Conservation (phyloP, 2,888 invertebrate species). For the Drosophila algonquin region DNA sequence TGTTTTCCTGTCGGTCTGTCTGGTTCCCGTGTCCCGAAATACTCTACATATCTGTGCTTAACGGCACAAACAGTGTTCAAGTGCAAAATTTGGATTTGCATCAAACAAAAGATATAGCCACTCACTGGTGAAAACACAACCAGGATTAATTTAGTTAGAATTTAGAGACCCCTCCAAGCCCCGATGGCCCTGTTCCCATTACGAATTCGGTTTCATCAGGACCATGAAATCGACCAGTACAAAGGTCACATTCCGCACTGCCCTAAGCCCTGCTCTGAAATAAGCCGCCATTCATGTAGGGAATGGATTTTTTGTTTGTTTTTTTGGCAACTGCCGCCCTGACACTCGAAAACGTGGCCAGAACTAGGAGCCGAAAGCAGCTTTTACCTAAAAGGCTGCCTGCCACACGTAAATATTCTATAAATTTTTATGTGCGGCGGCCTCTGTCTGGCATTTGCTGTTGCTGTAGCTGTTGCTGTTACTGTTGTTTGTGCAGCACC, state of each 20-base stretch:
- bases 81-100: no score
- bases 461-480: slow-evolving; percentile 13
- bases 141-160: background rate
- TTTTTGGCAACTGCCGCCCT: slow-evolving; percentile 21
- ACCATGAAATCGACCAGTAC: background rate
- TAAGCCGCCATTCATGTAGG: slow-evolving; percentile 21
- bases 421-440: slow-evolving; percentile 68
- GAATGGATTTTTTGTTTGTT: slow-evolving; percentile 8
- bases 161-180: background rate
- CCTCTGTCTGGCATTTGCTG: slow-evolving; percentile 34
- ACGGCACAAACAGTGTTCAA: no score
- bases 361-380: slow-evolving; percentile 22
- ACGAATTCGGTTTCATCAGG: background rate
- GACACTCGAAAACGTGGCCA: slow-evolving; percentile 27
- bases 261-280: slow-evolving; percentile 5
- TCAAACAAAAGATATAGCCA: no score
- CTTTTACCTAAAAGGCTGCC: slow-evolving; percentile 28
- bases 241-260: slow-evolving; percentile 10
- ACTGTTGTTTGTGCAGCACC: slow-evolving; percentile 24
- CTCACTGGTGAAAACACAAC: no score
- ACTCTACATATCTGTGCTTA: no score
- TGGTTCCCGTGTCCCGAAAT: no score
- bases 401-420: slow-evolving; percentile 73
- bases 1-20: no score
- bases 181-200: background rate